Base-by-base conservation (phyloP, 2,888 invertebrate species). In the Nymphalis c-album region DNA sequence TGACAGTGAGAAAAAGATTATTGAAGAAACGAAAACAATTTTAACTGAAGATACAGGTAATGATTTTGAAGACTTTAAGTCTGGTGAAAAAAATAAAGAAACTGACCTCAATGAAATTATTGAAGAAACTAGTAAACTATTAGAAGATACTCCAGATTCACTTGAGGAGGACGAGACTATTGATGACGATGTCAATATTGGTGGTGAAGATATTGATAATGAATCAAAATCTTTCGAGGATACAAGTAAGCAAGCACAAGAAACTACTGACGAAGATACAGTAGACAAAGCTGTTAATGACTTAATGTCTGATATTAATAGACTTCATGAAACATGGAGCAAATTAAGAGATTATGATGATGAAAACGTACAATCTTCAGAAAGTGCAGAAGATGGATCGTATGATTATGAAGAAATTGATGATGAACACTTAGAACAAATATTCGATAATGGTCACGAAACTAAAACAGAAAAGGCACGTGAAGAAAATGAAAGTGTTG, bases 281-380 rank as follows among this genome's bases (percentile, higher is more conserved):
- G 79, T 80, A 1, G 79, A 81, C 7, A 79, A 83, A 72, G 80
- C 78, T 2, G 81, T 83, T 59, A 73, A 74, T 22, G 87, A 88
- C 63, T 75, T 90, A 10, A 79, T 85, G 68, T 78, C 77, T 20
- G 85, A 90, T 71, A 79, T 89, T 46, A 78, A 82, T 18, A 80
- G 82, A 64, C 71, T 90, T 35, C 78, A 85, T 65, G 81, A 81
- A 61, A 85, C 84, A 17, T 73, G 83, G 63, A 75, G 81, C 16
- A 85, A 87, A 74, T 75, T 89, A 13, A 74, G 71, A 18, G 71
- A 76, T 45, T 75, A 78, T 35, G 68, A 65, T 20, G 64, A 70
- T 50, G 69, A 73, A 5, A 58, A 64, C 18, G 18, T 71, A 10
- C 63, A 60, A n/a, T 63, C 71, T 31, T 67, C 68, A 40, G 73